Base-by-base conservation (phyloP, 2,888 invertebrate species). In the Ectemnius cavifrons region DNA sequence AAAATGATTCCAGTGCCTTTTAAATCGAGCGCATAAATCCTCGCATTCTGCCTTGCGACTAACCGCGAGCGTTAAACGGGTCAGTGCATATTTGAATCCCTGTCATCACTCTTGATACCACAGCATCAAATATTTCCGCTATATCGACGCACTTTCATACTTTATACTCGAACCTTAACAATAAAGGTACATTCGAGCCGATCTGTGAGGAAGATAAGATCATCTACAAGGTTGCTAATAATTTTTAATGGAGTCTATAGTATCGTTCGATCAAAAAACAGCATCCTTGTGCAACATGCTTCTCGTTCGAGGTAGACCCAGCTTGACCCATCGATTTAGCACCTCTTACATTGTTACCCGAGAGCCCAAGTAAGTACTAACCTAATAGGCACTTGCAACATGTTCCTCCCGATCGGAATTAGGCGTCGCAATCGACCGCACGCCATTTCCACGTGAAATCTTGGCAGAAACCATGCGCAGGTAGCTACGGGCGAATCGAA, bases 321-420 rank as follows among this genome's bases (percentile, higher is more conserved):
- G 37, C 8, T 11, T 37, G 37, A 6, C 37, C 37, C 37, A 8
- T 37, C 37, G 11, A 37, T 37, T 37, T 37, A 37, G 37, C 37
- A 37, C 37, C 37, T 11, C 37, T 37, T 37, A 37, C 37, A 37
- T 37, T 37, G 28, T 37, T 37, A 37, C 4, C 28, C 28, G 28
- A 37, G 8, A 16, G 56, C 47, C 46, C 78, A 80, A 82, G 82
- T 83, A 82, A 75, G 78, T 80, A 84, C 85, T 37, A 8, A 8
- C 37, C 5, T 84, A 85, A 86, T 85, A 81, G 81, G 81, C 78
- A 79, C 78, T 85, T 82, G 81, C 76, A 57, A 66, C 71, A 23
- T 28, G 68, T 71, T 63, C 56, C 61, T 45, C 23, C 28, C 27
- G 52, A 57, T 52, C 66, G 56, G 71, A 75, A 79, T 77, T 82